Evolutionary conservation across 2,888 invertebrate genomes (phyloP).

Genomic region (Parelbella ahira): DNA sequence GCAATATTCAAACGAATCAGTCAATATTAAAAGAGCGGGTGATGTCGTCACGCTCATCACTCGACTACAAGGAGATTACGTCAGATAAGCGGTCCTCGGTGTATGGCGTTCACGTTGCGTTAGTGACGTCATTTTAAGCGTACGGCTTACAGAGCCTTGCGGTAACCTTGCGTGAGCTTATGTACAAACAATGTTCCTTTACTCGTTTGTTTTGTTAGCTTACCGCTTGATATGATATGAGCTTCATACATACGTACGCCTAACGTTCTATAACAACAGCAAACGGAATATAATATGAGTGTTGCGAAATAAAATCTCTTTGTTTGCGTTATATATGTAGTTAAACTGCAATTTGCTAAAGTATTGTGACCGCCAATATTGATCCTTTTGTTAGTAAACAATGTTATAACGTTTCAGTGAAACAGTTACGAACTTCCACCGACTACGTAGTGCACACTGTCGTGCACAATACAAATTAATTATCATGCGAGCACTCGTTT

Average conservation of each 20-base stretch:
- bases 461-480: slow-evolving; percentile 19
- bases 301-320: too few species aligned
- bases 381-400: too few species aligned
- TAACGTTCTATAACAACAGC: too few species aligned
- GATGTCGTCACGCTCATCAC: slow-evolving; percentile 10
- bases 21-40: slow-evolving; percentile 7
- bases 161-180: slow-evolving; percentile 23
- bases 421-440: too few species aligned
- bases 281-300: too few species aligned
- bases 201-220: slow-evolving; percentile 8
- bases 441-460: too few species aligned
- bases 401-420: too few species aligned
- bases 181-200: slow-evolving; percentile 14
- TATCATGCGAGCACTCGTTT: slow-evolving; percentile 19
- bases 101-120: slow-evolving; percentile 14
- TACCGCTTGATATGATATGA: slow-evolving; percentile 16
- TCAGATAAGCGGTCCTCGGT: slow-evolving; percentile 14
- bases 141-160: slow-evolving; percentile 22
- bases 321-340: too few species aligned
- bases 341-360: too few species aligned
- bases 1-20: slow-evolving; percentile 1
- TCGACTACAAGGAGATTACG: slow-evolving; percentile 23
- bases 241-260: slow-evolving; percentile 12
- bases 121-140: slow-evolving; percentile 20
- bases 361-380: too few species aligned